Evolutionary conservation across 2,113 vertebrate genomes (phyloP).

Genomic region (Mesitornis unicolor): DNA sequence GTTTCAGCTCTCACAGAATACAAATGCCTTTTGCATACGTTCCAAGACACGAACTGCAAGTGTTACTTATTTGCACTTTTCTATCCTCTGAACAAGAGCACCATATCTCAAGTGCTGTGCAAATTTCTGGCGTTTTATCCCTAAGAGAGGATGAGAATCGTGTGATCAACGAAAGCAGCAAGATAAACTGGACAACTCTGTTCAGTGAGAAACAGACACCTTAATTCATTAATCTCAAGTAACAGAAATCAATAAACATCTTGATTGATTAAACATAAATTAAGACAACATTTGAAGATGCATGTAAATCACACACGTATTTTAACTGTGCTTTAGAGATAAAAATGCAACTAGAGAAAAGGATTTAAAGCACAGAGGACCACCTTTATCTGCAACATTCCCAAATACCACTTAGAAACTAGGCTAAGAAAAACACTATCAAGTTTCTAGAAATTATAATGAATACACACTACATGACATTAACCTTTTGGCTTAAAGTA

Average conservation of each 20-base stretch:
- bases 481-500: neutral
- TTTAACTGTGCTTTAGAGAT: neutral
- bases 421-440: neutral
- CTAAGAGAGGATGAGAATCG: neutral
- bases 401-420: neutral
- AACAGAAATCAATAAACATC: neutral
- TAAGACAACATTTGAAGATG: neutral
- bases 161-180: neutral
- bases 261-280: neutral
- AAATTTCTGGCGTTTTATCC: neutral
- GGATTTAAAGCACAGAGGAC: neutral
- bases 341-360: neutral
- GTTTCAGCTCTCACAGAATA: neutral
- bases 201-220: neutral
- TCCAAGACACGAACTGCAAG: neutral
- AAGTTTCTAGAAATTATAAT: neutral
- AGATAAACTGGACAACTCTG: neutral
- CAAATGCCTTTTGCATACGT: accelerated
- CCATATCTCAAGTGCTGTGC: neutral
- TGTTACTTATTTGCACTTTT: neutral
- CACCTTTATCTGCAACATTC: neutral
- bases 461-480: neutral
- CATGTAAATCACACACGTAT: accelerated
- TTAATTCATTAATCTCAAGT: neutral
- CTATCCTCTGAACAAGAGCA: neutral